Percentiles rank a stretch among this genome's conserved stretches.
Conservation (phyloP, 2,888 invertebrate species). For the Tuta absoluta region DNA sequence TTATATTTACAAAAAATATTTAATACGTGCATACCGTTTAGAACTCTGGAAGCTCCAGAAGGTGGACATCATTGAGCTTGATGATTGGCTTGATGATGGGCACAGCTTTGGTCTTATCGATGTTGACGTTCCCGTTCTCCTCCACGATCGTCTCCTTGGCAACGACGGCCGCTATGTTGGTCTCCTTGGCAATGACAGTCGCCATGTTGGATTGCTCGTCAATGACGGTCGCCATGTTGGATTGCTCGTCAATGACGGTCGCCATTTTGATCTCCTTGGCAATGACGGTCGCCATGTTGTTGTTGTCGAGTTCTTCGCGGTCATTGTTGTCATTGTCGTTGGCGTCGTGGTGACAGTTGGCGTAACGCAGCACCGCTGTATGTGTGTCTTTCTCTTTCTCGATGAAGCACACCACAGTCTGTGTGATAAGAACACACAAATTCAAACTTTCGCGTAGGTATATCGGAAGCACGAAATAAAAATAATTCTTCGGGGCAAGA, state of each 20-base stretch:
- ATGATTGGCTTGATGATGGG: slow-evolving; percentile 21
- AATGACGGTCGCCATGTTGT: slow-evolving; percentile 44
- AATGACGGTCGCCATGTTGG: no score
- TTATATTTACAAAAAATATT: no score
- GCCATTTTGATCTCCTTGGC: slow-evolving; percentile 49
- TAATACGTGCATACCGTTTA: slow-evolving; percentile 38
- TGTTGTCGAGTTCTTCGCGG: slow-evolving; percentile 39
- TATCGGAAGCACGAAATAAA: no score
- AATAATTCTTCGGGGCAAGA: no score
- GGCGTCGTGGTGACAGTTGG: slow-evolving; percentile 33
- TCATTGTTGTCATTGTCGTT: slow-evolving; percentile 36
- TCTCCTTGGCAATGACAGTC: no score
- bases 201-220: no score
- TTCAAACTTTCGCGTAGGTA: not conserved
- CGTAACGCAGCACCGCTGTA: slow-evolving; percentile 40
- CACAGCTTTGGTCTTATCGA: slow-evolving; percentile 34
- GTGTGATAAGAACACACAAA: not conserved
- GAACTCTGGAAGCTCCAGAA: slow-evolving; percentile 54
- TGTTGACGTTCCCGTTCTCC: slow-evolving; percentile 57
- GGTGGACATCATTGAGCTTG: slow-evolving; percentile 43
- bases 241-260: slow-evolving; percentile 35
- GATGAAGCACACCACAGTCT: slow-evolving; percentile 27
- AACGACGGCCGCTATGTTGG: no score
- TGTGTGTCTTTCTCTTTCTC: slow-evolving; percentile 39
- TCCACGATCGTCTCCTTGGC: slow-evolving; percentile 46